These are phyloP conservation scores for Anorthoa munda DNA, from an alignment of 2,888 invertebrate genomes.

Conservation along the genomic window DNA sequence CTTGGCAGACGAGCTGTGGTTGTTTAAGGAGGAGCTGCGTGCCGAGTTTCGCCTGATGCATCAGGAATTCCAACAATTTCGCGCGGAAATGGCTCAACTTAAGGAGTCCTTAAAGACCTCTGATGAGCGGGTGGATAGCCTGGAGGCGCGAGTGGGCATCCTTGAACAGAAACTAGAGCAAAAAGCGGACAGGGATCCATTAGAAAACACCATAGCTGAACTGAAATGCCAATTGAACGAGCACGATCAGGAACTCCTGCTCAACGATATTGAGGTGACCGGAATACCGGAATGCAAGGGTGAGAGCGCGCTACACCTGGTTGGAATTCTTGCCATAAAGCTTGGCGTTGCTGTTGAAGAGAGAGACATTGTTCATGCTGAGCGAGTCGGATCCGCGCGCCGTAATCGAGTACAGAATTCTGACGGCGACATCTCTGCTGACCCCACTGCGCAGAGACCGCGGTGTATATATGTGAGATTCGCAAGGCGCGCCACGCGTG, in stretches of 20 bases:
- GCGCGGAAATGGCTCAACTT: background rate
- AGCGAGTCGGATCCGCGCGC: background rate
- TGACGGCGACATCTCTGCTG: background rate
- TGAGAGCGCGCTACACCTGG: too few relatives aligned
- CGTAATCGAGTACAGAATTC: background rate
- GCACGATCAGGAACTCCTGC: too few relatives aligned
- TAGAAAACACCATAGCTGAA: too few relatives aligned
- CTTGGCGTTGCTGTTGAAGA: background rate
- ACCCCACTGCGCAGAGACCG: background rate
- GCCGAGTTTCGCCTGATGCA: background rate
- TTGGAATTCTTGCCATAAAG: background rate
- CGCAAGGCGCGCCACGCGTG: background rate
- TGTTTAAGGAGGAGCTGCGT: slow-evolving; percentile 4
- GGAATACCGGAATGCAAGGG: background rate
- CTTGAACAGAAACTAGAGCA: background rate
- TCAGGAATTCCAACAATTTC: background rate
- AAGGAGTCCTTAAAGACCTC: background rate
- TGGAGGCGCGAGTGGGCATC: background rate
- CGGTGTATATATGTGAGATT: background rate
- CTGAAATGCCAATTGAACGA: too few relatives aligned
- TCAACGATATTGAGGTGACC: background rate
- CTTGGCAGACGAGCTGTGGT: background rate
- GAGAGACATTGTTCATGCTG: background rate
- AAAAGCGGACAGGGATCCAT: background rate
- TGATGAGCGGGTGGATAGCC: background rate